A percentile compares a stretch with the other conserved stretches of the same genome.
Conservation (phyloP, 2,113 vertebrate species). For the Elaphurus davidianus region DNA sequence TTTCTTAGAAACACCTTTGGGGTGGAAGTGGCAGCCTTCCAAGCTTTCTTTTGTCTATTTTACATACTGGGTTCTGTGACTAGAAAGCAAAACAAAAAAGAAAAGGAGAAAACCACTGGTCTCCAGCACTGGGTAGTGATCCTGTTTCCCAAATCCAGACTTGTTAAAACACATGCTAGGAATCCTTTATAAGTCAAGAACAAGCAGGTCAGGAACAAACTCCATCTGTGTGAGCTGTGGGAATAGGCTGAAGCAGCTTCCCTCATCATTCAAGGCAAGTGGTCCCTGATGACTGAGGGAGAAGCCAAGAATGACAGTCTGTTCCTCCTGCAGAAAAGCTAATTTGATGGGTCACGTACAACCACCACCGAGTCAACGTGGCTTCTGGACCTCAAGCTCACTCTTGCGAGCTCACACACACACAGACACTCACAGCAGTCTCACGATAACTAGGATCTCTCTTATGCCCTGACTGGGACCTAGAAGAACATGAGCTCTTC, state of each 20-base stretch:
- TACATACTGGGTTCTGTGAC: background rate
- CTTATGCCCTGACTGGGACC: background rate
- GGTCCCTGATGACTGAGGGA: background rate
- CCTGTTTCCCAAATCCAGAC: background rate
- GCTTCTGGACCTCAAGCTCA: background rate
- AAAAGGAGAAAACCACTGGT: background rate
- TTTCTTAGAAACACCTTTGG: conserved; percentile 1
- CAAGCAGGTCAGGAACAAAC: conserved; percentile 6
- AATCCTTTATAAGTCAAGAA: conserved; percentile 5
- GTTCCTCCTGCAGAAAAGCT: background rate
- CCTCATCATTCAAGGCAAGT: background rate
- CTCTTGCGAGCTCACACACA: background rate
- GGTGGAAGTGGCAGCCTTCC: background rate
- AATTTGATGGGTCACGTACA: background rate
- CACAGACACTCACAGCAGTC: background rate
- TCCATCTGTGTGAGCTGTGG: background rate
- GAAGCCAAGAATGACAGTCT: background rate
- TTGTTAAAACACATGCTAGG: background rate
- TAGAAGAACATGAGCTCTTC: background rate
- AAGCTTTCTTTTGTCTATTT: background rate
- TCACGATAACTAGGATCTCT: background rate
- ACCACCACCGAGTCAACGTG: background rate
- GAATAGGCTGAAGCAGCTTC: background rate
- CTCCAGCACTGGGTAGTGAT: background rate
- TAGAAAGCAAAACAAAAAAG: background rate